Conservation (phyloP, 2,797 vertebrate genomes). For the Sternotherus odoratus region DNA sequence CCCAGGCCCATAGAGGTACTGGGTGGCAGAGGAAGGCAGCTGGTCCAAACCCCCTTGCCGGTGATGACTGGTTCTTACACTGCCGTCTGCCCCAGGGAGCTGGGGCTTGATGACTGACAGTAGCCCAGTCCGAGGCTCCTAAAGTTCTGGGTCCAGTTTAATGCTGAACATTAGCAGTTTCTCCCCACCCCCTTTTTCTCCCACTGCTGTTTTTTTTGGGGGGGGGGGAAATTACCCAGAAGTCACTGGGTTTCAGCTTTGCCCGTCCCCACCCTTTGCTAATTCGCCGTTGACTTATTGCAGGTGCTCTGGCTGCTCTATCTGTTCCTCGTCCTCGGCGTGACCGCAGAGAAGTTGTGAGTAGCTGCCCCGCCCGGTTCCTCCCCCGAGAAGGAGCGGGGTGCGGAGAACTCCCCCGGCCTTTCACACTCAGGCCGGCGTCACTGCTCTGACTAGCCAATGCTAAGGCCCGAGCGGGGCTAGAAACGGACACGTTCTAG, state of each 20-base stretch:
- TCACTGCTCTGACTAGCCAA: background rate
- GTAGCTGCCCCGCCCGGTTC: slow-evolving; percentile 54
- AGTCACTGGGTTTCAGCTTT: background rate
- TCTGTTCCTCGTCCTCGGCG: slow-evolving; percentile 90
- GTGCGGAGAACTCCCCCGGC: background rate
- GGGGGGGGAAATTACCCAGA: background rate
- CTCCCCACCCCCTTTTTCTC: background rate
- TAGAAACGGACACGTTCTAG: background rate
- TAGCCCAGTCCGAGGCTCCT: no score
- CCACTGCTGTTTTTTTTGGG: background rate
- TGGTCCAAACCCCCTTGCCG: no score
- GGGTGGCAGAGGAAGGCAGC: no score
- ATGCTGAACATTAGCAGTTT: background rate
- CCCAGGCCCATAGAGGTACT: no score
- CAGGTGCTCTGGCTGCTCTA: slow-evolving; percentile 94
- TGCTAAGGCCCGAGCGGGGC: background rate
- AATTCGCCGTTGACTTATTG: background rate
- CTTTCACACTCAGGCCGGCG: background rate
- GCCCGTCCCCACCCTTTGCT: background rate
- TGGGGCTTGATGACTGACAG: no score
- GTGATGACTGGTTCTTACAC: no score
- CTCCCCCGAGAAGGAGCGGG: fast-evolving
- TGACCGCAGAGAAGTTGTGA: slow-evolving; percentile 95
- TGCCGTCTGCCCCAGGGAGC: no score
- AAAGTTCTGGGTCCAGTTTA: background rate